Evolutionary conservation across 1,140 invertebrate genomes (phyloP), one percentile per base, ranked within the genome.

Genomic region (Coelopa frigida): DNA sequence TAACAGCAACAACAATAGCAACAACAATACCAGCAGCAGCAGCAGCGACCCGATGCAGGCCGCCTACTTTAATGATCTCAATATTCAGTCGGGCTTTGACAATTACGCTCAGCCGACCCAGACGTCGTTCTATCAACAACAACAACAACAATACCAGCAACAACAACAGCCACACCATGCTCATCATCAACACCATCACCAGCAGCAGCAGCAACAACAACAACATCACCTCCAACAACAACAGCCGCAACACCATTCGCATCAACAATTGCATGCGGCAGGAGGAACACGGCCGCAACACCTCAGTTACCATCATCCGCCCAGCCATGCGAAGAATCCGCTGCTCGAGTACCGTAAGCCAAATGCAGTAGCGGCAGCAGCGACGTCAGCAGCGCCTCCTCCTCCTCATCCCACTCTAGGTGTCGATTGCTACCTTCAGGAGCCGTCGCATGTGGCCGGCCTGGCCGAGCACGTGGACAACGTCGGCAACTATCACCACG

Each of bases 51-150:
- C n/a, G n/a, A n/a, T n/a, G n/a, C n/a, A 44, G 23, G 52, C 49
- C 7, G 50, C 44, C 46, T 61, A 56, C 55, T 61, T 62, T 55
- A 64, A 61, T 42, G 61, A 64, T 58, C 58, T 64, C 41, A 44
- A 32, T 44, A 51, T 29, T 8, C 27, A 29, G 27, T 14, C 27
- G 27, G 14, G 8, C 8, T 29, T 29, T 14, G 27, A 29, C 8
- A 29, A 29, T 29, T 29, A 29, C 27, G 14, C 27, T 10, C n/a
- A n/a, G n/a, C n/a, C n/a, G n/a, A n/a, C n/a, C n/a, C n/a, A n/a
- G n/a, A n/a, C n/a, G n/a, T n/a, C n/a, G n/a, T n/a, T n/a, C n/a
- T n/a, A n/a, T n/a, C n/a, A n/a, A n/a, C n/a, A n/a, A n/a, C n/a
- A n/a, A n/a, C n/a, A n/a, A n/a, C n/a, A n/a, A n/a, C n/a, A n/a